phyloP scores from a whole-genome alignment of 2,113 vertebrate species.

The Ochotona princeps region DNA sequence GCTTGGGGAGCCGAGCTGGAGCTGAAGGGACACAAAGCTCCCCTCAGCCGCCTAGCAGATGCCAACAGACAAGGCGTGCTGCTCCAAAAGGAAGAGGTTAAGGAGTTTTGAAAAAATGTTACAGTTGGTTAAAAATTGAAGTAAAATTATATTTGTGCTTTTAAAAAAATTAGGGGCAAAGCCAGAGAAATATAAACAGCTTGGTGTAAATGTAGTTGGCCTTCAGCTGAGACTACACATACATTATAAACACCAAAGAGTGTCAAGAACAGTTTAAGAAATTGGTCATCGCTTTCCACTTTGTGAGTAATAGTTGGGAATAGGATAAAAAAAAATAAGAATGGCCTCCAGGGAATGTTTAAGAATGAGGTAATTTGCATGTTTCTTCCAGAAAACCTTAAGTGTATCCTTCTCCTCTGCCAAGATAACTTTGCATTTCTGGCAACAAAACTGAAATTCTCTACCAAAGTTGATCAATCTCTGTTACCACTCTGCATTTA shows the following conservation, averaged over 20 bases:
- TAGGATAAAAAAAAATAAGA: slow-evolving; percentile 79
- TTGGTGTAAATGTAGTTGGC: slow-evolving; percentile 58
- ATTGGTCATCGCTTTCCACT: slow-evolving; percentile 78
- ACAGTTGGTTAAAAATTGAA: neutral
- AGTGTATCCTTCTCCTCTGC: slow-evolving; percentile 70
- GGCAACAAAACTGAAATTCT: slow-evolving; percentile 74
- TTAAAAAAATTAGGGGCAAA: neutral
- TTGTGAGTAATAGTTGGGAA: slow-evolving; percentile 81
- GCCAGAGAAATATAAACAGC: slow-evolving; percentile 59
- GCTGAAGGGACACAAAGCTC: neutral
- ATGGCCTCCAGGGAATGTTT: slow-evolving; percentile 71
- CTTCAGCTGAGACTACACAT: slow-evolving; percentile 56
- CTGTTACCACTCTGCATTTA: slow-evolving; percentile 63
- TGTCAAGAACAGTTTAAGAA: slow-evolving; percentile 77
- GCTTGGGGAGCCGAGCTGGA: neutral
- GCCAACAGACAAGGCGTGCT: neutral
- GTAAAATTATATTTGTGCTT: slow-evolving; percentile 3
- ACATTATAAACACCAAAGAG: slow-evolving; percentile 71
- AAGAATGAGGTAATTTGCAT: slow-evolving; percentile 80
- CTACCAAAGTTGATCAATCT: slow-evolving; percentile 73
- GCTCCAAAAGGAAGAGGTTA: neutral
- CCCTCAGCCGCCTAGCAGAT: neutral
- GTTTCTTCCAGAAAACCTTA: slow-evolving; percentile 80
- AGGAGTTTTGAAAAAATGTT: neutral
- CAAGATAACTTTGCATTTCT: slow-evolving; percentile 79